These are phyloP conservation scores for Eira barbara DNA, from an alignment of 2,113 vertebrate genomes.

Conservation along the genomic window DNA sequence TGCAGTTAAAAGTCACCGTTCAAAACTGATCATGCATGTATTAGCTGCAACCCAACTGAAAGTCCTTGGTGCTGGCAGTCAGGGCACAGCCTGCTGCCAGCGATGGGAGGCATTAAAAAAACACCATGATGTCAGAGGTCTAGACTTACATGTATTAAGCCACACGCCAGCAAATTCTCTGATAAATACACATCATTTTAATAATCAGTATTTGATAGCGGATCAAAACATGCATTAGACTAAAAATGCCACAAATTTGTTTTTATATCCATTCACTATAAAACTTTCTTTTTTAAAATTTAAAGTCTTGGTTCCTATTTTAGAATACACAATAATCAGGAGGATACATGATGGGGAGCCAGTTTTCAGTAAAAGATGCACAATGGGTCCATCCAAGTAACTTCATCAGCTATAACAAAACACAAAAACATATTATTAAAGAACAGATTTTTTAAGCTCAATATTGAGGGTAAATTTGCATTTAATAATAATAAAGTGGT, in stretches of 20 bases:
- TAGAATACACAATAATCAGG: slow-evolving; percentile 95
- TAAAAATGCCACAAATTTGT: slow-evolving; percentile 80
- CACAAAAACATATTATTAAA: neutral
- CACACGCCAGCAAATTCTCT: slow-evolving; percentile 79
- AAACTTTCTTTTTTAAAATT: slow-evolving; percentile 75
- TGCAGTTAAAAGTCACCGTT: slow-evolving; percentile 82
- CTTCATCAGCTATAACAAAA: slow-evolving; percentile 91
- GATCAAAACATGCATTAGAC: slow-evolving; percentile 86
- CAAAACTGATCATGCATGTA: slow-evolving; percentile 79
- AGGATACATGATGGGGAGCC: slow-evolving; percentile 97
- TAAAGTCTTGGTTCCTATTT: slow-evolving; percentile 65
- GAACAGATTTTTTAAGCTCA: neutral
- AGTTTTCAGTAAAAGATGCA: slow-evolving; percentile 94
- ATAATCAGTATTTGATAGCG: slow-evolving; percentile 71
- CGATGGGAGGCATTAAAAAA: slow-evolving; percentile 76
- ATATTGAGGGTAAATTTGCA: neutral
- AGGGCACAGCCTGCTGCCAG: slow-evolving; percentile 76
- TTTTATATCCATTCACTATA: slow-evolving; percentile 79
- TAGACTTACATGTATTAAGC: slow-evolving; percentile 80
- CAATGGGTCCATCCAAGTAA: slow-evolving; percentile 95
- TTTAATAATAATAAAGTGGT: neutral
- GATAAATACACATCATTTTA: slow-evolving; percentile 85
- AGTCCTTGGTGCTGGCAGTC: slow-evolving; percentile 72
- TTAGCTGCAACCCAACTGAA: slow-evolving; percentile 73
- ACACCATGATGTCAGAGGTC: slow-evolving; percentile 70